phyloP scores from a whole-genome alignment of 2,113 vertebrate genomes.

The Gadus macrocephalus region DNA sequence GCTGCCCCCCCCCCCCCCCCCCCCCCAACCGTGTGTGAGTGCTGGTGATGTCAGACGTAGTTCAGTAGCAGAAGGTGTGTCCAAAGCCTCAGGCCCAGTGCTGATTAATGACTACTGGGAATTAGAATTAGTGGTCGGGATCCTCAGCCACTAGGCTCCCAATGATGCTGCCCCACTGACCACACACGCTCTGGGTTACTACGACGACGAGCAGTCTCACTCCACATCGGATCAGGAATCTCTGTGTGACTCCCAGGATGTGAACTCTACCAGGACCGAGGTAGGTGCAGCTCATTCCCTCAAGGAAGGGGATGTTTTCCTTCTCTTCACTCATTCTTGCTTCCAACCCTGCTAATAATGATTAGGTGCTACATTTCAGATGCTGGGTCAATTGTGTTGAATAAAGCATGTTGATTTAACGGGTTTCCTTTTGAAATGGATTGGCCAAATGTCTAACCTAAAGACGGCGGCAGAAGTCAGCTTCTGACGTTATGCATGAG shows the following conservation, averaged over 20 bases:
- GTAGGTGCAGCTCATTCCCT: slow-evolving; percentile 18
- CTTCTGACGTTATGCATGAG: too few species aligned
- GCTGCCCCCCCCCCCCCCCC: too few species aligned
- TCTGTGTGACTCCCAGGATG: not conserved
- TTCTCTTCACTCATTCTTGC: not conserved
- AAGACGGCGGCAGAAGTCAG: too few species aligned
- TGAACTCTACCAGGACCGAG: slow-evolving; percentile 13
- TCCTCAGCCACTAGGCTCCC: slow-evolving; percentile 40
- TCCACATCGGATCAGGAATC: not conserved
- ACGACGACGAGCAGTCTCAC: not conserved
- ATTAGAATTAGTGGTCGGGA: slow-evolving; percentile 65
- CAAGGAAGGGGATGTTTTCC: not conserved
- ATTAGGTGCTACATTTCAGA: too few species aligned
- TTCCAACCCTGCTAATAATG: not conserved
- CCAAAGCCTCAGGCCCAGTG: slow-evolving; percentile 68
- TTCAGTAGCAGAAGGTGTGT: slow-evolving; percentile 63
- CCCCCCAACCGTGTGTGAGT: not conserved
- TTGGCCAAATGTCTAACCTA: too few species aligned
- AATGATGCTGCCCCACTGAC: slow-evolving; percentile 17
- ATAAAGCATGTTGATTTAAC: too few species aligned
- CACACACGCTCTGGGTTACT: slow-evolving; percentile 18
- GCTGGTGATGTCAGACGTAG: slow-evolving; percentile 43
- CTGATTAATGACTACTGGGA: slow-evolving; percentile 74
- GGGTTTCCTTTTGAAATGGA: too few species aligned
- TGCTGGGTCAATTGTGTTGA: too few species aligned